Conservation (phyloP, 1,140 invertebrate genomes). For the Lepidotrigona ventralis region DNA sequence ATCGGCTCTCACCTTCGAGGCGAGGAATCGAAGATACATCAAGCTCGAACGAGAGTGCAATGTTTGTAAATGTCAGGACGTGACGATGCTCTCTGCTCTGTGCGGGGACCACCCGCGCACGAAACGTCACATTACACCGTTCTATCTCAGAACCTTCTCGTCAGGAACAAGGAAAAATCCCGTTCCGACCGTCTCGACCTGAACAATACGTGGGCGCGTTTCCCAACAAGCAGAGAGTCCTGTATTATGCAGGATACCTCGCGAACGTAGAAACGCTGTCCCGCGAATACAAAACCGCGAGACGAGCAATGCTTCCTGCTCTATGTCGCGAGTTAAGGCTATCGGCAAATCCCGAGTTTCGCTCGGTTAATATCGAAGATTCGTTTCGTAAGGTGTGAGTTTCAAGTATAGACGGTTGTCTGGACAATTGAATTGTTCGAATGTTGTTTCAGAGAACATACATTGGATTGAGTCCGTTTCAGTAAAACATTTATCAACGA, state of each 20-base stretch:
- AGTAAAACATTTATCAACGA: no score
- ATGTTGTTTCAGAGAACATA: no score
- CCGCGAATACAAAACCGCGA: background rate
- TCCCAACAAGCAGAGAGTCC: constrained; percentile 18
- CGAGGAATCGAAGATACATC: constrained; percentile 4
- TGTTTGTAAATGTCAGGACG: constrained; percentile 25
- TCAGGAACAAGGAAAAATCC: constrained; percentile 40
- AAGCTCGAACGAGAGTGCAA: constrained; percentile 29
- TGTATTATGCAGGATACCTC: constrained; percentile 1
- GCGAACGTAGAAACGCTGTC: background rate
- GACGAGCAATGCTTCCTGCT: background rate
- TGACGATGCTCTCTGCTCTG: constrained; percentile 33
- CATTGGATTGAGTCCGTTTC: no score
- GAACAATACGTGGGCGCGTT: constrained; percentile 44
- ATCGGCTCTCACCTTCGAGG: background rate
- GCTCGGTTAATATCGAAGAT: no score
- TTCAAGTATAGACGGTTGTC: no score
- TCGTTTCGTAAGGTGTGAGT: no score
- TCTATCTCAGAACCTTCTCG: constrained; percentile 40
- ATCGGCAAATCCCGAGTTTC: background rate
- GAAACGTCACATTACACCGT: constrained; percentile 37
- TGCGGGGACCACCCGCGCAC: constrained; percentile 19
- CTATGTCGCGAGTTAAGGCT: background rate
- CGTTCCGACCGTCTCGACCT: constrained; percentile 21
- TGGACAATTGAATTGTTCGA: no score